Conservation (phyloP, 2,888 invertebrate genomes). For the Elmis aenea region DNA sequence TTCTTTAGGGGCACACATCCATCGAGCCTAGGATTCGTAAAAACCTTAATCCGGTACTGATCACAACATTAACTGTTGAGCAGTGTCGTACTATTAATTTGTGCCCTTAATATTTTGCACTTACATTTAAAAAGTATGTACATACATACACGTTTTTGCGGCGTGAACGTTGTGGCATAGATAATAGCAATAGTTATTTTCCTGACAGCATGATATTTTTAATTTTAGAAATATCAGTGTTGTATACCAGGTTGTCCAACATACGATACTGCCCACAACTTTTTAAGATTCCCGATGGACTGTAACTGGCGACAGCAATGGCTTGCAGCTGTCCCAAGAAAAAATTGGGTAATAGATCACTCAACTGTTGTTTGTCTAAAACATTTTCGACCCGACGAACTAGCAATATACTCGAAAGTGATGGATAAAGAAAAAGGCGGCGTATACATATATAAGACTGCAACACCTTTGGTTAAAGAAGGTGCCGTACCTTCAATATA, state of each 20-base stretch:
- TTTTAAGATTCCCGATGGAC: slow-evolving; percentile 9
- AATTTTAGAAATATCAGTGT: slow-evolving; percentile 17
- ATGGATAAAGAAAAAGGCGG: neutral
- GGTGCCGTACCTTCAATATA: neutral
- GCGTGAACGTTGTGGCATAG: too few species aligned
- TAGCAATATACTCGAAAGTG: neutral
- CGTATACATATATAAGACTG: neutral
- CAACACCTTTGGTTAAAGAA: neutral
- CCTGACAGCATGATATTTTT: slow-evolving; percentile 5
- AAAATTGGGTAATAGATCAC: slow-evolving; percentile 12
- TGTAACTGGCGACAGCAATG: slow-evolving; percentile 7
- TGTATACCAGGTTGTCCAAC: slow-evolving; percentile 16
- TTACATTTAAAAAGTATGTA: too few species aligned
- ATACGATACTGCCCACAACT: slow-evolving; percentile 8
- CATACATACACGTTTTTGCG: too few species aligned
- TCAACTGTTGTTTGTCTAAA: slow-evolving; percentile 10
- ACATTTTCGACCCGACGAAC: slow-evolving; percentile 8
- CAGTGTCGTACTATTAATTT: too few species aligned
- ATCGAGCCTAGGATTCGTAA: too few species aligned
- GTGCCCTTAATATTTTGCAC: too few species aligned
- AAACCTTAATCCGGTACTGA: too few species aligned
- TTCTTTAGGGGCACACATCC: too few species aligned
- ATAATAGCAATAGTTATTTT: too few species aligned
- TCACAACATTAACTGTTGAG: too few species aligned
- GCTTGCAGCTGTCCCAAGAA: slow-evolving; percentile 9